Evolutionary conservation across 2,888 invertebrate genomes (phyloP).

Genomic region (Aporophyla nigra): DNA sequence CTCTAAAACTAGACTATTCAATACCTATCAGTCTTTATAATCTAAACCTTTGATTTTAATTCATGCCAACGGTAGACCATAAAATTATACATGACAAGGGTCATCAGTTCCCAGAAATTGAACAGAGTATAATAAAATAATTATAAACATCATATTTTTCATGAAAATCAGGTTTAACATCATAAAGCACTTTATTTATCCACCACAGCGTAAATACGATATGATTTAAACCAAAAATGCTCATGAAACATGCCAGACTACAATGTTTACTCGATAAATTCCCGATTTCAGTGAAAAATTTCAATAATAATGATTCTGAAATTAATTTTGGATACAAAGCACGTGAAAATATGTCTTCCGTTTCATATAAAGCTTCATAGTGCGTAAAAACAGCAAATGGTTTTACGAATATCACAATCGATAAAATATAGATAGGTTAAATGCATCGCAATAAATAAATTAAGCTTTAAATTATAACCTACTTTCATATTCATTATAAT

Average conservation of each 20-base stretch:
- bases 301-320: constrained; percentile 11
- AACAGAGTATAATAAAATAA: background rate
- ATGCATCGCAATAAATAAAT: background rate
- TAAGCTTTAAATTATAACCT: background rate
- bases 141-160: background rate
- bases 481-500: background rate
- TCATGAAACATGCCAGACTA: constrained; percentile 7
- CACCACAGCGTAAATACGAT: background rate
- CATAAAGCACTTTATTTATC: constrained; percentile 6
- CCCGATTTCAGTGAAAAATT: background rate
- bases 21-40: no score
- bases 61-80: no score
- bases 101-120: background rate
- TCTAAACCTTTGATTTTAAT: background rate
- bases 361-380: constrained; percentile 6
- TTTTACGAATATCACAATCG: background rate
- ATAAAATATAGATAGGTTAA: background rate
- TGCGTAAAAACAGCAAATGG: background rate
- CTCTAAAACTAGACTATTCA: background rate
- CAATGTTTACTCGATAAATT: constrained; percentile 17
- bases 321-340: constrained; percentile 24
- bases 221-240: constrained; percentile 27
- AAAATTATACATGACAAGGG: background rate
- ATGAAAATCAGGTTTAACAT: constrained; percentile 13
- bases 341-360: constrained; percentile 18